These are phyloP conservation scores for Escarpia spicata DNA, from an alignment of 2,888 invertebrate genomes.

Conservation along the genomic window DNA sequence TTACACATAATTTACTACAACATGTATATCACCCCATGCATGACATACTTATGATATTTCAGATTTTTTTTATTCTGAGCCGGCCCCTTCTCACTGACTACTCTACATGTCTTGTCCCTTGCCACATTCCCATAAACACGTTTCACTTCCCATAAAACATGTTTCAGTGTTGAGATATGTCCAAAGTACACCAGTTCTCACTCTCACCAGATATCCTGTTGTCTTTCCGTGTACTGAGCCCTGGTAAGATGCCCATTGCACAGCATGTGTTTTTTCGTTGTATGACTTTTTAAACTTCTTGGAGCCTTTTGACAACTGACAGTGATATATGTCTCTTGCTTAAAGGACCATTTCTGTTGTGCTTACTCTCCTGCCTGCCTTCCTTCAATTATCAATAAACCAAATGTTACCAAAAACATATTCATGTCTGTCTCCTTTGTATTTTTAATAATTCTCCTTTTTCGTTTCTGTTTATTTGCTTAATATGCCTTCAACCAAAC, in stretches of 20 bases:
- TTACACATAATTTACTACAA: neutral
- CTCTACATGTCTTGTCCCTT: neutral
- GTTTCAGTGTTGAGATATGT: neutral
- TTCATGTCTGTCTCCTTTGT: no score
- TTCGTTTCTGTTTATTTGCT: no score
- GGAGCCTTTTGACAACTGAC: neutral
- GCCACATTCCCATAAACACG: conserved; percentile 4
- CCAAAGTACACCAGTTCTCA: neutral
- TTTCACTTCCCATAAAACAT: neutral
- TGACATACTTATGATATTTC: neutral
- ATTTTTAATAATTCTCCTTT: no score
- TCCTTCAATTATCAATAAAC: neutral
- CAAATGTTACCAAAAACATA: no score
- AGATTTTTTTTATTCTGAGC: neutral
- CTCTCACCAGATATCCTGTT: neutral
- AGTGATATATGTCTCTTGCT: neutral
- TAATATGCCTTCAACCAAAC: no score
- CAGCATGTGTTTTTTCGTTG: neutral
- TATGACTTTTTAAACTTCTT: neutral
- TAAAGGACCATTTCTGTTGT: neutral
- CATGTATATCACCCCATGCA: neutral
- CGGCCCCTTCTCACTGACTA: neutral
- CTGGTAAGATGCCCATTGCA: neutral
- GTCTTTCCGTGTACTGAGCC: neutral
- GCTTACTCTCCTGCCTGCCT: neutral